Evolutionary conservation across 2,113 vertebrate species (phyloP), one percentile per base, ranked within the genome.

Genomic region (Phrynocephalus versicolor): DNA sequence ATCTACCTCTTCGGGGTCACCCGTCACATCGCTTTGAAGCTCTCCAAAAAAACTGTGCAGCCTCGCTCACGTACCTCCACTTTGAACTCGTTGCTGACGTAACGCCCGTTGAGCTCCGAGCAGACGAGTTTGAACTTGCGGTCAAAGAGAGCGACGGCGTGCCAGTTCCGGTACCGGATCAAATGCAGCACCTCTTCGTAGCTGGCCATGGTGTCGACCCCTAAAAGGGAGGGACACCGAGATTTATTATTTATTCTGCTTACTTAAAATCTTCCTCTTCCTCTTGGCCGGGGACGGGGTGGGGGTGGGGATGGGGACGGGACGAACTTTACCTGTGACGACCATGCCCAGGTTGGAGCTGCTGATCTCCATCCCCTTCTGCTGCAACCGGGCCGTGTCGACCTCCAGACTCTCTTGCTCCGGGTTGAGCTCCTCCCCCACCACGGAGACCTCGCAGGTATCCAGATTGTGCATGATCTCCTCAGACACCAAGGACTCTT

Each of bases 401-500:
- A 99, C 94, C 90, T 99, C 98, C 93, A 99, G 94, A 93, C 97
- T 97, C 94, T 99, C 99, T 1, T 99, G 97, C 19, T 98, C 97
- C 1, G 95, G 95, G 57, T 98, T 97, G 84, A 99, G 96, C 6
- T 98, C 98, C 19, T 99, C 98, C 37, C 98, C 98, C 16, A 98
- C 93, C 87, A 97, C 98, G 0, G 94, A 96, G 90, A 99, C 97
- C 93, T 99, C 98, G 64, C 99, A 99, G 0, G 96, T 97, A 88
- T 99, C 99, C 96, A 99, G 95, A 95, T 99, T 99, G 51, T 99
- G 99, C 97, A 99, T 98, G 83, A 99, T 98, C 96, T 99, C 99
- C 89, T 99, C 99, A 0, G 99, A 99, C 67, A 99, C 98, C 92
- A 99, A 95, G 0, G 98, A 98, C 85, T 99, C 99, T 97, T 99